phyloP scores from a whole-genome alignment of 2,888 invertebrate genomes.

The Erpobdella octoculata region DNA sequence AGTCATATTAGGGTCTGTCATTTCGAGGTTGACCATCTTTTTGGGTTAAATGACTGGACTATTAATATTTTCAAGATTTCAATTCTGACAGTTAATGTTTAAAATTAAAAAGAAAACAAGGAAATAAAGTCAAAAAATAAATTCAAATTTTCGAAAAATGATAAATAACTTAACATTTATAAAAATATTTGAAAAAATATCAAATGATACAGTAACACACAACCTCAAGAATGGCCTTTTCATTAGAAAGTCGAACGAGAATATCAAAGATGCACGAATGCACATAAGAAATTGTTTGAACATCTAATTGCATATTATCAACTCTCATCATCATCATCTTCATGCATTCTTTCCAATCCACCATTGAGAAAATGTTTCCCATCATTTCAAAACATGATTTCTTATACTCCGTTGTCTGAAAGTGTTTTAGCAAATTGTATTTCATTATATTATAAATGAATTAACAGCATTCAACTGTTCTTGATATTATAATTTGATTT shows the following conservation, averaged over 20 bases:
- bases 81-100: too few species aligned
- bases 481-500: background rate
- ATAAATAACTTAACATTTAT: background rate
- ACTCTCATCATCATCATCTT: too few species aligned
- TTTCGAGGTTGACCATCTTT: too few species aligned
- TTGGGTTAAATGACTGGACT: too few species aligned
- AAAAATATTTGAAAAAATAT: background rate
- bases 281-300: too few species aligned
- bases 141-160: background rate
- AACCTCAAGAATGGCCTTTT: constrained; percentile 15
- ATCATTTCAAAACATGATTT: constrained; percentile 55
- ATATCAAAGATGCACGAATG: constrained; percentile 15
- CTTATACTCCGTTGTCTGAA: constrained; percentile 17
- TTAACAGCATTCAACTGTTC: background rate
- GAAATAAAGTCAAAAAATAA: too few species aligned
- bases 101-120: too few species aligned
- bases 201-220: too few species aligned
- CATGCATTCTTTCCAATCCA: too few species aligned
- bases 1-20: too few species aligned
- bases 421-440: background rate
- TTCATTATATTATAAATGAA: background rate
- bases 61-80: too few species aligned
- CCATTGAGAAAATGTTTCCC: constrained; percentile 63
- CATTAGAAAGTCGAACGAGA: background rate
- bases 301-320: too few species aligned